A percentile compares a stretch with the other conserved stretches of the same genome.
These are phyloP conservation scores for Himantopus leucocephalus DNA, from an alignment of 2,113 vertebrate species.

Conservation along the genomic window DNA sequence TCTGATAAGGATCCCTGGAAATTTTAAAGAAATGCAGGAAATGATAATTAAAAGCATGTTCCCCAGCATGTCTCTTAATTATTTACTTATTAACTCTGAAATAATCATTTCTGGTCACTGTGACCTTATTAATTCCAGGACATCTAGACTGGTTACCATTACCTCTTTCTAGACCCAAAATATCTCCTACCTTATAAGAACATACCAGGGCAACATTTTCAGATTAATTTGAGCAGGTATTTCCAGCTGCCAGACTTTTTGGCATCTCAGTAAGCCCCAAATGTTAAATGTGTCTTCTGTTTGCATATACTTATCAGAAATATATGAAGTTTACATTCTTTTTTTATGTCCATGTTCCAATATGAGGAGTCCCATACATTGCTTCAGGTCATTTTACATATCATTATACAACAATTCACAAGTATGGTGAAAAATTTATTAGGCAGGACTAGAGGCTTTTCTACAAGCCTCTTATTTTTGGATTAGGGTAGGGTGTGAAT, in stretches of 20 bases:
- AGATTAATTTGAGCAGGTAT: background rate
- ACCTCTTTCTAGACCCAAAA: background rate
- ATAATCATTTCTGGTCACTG: background rate
- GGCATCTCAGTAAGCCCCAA: background rate
- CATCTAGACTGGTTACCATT: background rate
- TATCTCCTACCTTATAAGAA: background rate
- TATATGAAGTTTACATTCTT: background rate
- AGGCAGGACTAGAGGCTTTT: background rate
- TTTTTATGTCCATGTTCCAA: background rate
- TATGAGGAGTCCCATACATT: background rate
- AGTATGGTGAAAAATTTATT: background rate
- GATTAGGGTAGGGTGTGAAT: background rate
- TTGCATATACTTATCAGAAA: background rate
- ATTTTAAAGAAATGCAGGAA: background rate
- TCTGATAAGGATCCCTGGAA: background rate
- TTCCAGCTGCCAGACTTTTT: background rate
- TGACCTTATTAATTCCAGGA: background rate
- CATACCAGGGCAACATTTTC: background rate
- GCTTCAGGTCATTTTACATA: background rate
- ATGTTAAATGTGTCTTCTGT: background rate
- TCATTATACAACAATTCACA: background rate
- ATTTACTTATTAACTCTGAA: background rate
- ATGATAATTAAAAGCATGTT: background rate
- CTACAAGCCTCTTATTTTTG: background rate
- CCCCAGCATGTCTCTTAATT: background rate